phyloP scores from a whole-genome alignment of 2,888 invertebrate genomes.

The Plusia festucae region DNA sequence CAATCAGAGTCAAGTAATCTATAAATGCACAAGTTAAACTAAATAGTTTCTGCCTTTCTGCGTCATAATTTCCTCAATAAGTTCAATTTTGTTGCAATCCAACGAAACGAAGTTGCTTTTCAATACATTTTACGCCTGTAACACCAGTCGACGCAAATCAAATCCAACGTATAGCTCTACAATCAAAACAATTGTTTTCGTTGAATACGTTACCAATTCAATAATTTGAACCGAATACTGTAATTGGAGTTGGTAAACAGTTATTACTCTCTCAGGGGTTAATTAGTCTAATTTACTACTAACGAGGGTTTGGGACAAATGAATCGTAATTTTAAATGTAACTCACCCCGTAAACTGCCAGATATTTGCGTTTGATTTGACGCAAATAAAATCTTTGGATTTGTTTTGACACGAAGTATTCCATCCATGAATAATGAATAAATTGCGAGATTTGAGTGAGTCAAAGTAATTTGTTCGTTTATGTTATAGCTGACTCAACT shows the following conservation, averaged over 20 bases:
- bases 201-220: slow-evolving; percentile 57
- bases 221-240: slow-evolving; percentile 63
- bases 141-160: slow-evolving; percentile 16
- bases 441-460: too few species aligned
- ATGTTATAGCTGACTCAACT: too few species aligned
- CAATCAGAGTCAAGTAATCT: too few species aligned
- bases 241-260: slow-evolving; percentile 71
- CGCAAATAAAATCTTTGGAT: slow-evolving; percentile 28
- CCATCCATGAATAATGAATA: too few species aligned
- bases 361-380: slow-evolving; percentile 34
- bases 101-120: background rate
- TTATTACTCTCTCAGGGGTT: slow-evolving; percentile 69
- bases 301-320: slow-evolving; percentile 60
- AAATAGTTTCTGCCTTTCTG: background rate
- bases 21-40: background rate
- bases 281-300: slow-evolving; percentile 71
- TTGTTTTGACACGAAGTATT: slow-evolving; percentile 30
- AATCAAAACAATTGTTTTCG: slow-evolving; percentile 54
- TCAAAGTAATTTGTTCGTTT: too few species aligned
- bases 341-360: slow-evolving; percentile 28
- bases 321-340: slow-evolving; percentile 51
- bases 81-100: background rate
- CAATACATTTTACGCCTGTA: slow-evolving; percentile 11
- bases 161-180: slow-evolving; percentile 29
- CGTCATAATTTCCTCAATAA: background rate